Conservation (phyloP, 2,888 invertebrate species). For the Fissipunctia ypsillon region DNA sequence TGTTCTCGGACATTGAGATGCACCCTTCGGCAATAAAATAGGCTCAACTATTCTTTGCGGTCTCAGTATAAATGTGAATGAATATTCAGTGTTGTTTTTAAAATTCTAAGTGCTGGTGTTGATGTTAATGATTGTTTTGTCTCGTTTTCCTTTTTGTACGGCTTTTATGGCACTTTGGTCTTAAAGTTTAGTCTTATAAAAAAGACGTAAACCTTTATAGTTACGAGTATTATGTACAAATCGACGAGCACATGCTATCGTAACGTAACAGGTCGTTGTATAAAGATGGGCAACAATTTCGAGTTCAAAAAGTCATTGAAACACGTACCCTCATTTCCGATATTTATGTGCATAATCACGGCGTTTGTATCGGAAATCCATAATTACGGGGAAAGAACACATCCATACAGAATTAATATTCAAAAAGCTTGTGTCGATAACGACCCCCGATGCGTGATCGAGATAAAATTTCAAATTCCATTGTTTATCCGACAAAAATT, state of each 20-base stretch:
- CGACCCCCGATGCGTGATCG: conserved; percentile 66
- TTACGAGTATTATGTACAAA: conserved; percentile 33
- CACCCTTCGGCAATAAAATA: conserved; percentile 81
- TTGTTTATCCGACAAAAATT: conserved; percentile 88
- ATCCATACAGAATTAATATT: conserved; percentile 64
- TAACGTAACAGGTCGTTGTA: conserved; percentile 43
- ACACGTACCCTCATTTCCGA: conserved; percentile 47
- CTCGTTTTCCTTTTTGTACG: conserved; percentile 25
- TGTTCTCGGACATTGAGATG: conserved; percentile 75
- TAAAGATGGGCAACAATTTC: conserved; percentile 35
- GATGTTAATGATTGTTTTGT: conserved; percentile 44
- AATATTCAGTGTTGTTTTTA: conserved; percentile 77
- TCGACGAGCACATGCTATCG: conserved; percentile 32
- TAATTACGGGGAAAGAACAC: conserved; percentile 62
- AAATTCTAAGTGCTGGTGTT: conserved; percentile 55
- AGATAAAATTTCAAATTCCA: conserved; percentile 85
- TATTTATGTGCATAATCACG: conserved; percentile 58
- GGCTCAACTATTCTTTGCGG: conserved; percentile 63
- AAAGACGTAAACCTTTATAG: conserved; percentile 22
- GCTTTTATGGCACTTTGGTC: conserved; percentile 5
- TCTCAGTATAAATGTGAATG: conserved; percentile 71
- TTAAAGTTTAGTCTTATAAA: conserved; percentile 16
- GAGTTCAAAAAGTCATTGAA: conserved; percentile 53
- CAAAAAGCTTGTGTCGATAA: conserved; percentile 73
- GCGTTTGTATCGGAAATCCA: conserved; percentile 62